Base-by-base conservation (phyloP, 2,113 vertebrate genomes). In the Pachycephala philippinensis region DNA sequence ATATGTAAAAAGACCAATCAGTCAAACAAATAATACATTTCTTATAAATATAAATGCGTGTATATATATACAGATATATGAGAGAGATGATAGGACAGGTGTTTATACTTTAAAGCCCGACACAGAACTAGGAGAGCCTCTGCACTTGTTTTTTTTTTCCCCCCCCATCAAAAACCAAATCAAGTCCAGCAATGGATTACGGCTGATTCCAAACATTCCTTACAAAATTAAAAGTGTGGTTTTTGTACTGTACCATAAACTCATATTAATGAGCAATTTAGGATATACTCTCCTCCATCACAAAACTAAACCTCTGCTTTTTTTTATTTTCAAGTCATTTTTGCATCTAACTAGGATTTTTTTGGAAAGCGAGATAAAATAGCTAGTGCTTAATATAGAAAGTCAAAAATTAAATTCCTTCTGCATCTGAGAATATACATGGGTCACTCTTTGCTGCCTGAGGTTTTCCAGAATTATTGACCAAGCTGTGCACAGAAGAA, bases 281-380 rank as follows among this genome's bases (percentile, higher is more conserved):
- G 78, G 96, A 94, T 94, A 97, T 86, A 97, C 84, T 97, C 90
- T 97, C 97, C 91, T 84, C 89, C 96, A 50, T 94, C 95, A 95
- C 88, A 97, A 97, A 97, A 97, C 97, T 97, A 97, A 95, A 94
- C 72, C 69, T 95, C 77, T 95, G 84, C 40, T 52, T 79, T 70
- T 70, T 89, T 89, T 90, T 54, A 61, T 89, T 79, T 90, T 87
- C 77, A 94, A 95, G 93, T 93, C 30, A 44, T 91, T 93, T 90
- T 95, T 93, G 92, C 83, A 78, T 81, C 90, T 95, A 90, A 86
- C 79, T 94, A 96, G 90, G 52, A 70, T 66, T 59, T 39, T 70
- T 97, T 96, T 97, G 94, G 97, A 98, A 96, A 97, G 96, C 90
- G 30, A 98, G 97, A 97, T 93, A 52, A 95, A 96, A 87, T 93